Evolutionary conservation across 2,888 invertebrate genomes (phyloP).

Genomic region (Morpho achilles): DNA sequence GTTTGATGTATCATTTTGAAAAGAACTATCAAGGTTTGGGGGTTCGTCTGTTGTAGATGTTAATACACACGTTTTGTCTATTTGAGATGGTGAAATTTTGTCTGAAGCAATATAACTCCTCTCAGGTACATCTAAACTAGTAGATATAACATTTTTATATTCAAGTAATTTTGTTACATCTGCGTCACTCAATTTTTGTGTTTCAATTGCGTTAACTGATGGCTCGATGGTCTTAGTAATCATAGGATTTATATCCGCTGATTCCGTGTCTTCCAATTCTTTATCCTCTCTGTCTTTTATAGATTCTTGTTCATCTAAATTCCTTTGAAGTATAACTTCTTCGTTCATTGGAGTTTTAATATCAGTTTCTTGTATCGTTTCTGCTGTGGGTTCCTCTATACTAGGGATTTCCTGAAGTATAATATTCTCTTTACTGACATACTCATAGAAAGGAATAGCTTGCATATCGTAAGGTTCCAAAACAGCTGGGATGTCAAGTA

Average conservation of each 20-base stretch:
- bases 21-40: background rate
- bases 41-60: conserved; percentile 4
- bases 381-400: background rate
- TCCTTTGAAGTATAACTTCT: conserved; percentile 8
- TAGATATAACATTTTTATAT: conserved; percentile 7
- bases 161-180: conserved; percentile 10
- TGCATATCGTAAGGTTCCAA: conserved; percentile 20
- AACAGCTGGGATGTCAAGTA: conserved; percentile 11
- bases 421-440: conserved; percentile 18
- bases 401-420: conserved; percentile 12
- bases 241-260: background rate
- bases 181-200: background rate
- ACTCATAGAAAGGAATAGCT: conserved; percentile 21
- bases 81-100: background rate
- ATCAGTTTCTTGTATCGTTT: conserved; percentile 8
- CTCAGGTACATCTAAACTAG: background rate
- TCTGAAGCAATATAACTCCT: background rate
- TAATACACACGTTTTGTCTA: background rate
- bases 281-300: background rate
- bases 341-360: conserved; percentile 10
- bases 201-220: background rate
- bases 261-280: background rate
- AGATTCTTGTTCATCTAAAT: background rate
- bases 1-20: conserved; percentile 5
- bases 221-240: background rate